Percentiles rank a stretch among this genome's conserved stretches.
phyloP scores from a whole-genome alignment of 2,113 vertebrate genomes.

The Pygoscelis antarcticus region DNA sequence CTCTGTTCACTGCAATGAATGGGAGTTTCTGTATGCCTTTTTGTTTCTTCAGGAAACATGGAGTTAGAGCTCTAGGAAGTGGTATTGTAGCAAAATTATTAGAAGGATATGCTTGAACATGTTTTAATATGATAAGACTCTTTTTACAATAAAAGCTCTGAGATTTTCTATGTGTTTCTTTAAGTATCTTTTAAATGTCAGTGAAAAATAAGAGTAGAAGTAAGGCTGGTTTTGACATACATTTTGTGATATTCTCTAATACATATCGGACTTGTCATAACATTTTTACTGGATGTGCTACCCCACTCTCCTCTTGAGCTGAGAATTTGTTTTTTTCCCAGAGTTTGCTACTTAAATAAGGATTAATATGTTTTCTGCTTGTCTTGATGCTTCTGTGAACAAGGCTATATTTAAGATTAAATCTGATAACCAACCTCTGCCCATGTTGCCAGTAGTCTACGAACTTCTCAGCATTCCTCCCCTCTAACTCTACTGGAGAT shows the following conservation, averaged over 20 bases:
- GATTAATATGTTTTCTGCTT: not conserved
- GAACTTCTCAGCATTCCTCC: not conserved
- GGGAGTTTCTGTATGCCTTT: not conserved
- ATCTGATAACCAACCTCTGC: not conserved
- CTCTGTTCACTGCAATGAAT: not conserved
- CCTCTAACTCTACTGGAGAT: not conserved
- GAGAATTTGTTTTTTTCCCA: not conserved
- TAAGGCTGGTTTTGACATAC: not conserved
- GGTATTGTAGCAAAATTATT: not conserved
- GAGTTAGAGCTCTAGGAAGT: not conserved
- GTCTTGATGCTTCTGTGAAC: not conserved
- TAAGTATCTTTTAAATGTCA: not conserved
- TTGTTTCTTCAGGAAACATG: not conserved
- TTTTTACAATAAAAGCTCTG: not conserved
- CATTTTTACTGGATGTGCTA: not conserved
- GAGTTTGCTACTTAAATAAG: not conserved
- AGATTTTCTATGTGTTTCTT: not conserved
- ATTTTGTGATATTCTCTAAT: not conserved
- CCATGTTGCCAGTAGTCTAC: fast-evolving
- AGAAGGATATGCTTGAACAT: not conserved
- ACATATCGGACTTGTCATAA: not conserved
- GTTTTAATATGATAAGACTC: not conserved
- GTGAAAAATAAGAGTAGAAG: not conserved
- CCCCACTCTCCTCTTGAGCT: not conserved
- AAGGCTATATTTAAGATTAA: not conserved